These are phyloP conservation scores for Caenorhabditis sp. DNA, from an alignment of 2,888 invertebrate species.

Conservation along the genomic window DNA sequence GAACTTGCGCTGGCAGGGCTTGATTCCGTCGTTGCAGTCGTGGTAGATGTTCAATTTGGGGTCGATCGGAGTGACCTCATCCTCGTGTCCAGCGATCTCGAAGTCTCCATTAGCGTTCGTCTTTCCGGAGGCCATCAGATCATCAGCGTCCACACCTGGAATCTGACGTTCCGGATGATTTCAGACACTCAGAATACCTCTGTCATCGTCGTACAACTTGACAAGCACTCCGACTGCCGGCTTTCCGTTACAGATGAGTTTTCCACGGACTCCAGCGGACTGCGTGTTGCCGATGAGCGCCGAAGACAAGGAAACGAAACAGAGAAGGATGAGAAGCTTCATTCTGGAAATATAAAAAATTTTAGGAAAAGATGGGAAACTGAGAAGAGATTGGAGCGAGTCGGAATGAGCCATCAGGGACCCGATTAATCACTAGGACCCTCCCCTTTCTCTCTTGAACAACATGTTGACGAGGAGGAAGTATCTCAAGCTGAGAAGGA, in stretches of 20 bases:
- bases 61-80: slow-evolving; percentile 77
- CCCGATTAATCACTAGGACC: neutral
- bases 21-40: slow-evolving; percentile 76
- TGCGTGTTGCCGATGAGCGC: slow-evolving; percentile 64
- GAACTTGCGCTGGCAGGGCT: slow-evolving; percentile 75
- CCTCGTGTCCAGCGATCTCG: slow-evolving; percentile 64
- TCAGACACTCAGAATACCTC: slow-evolving; percentile 34
- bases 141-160: slow-evolving; percentile 61
- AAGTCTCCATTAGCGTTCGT: slow-evolving; percentile 63
- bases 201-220: slow-evolving; percentile 66
- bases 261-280: slow-evolving; percentile 60
- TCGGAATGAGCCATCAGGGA: neutral
- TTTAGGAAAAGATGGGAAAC: neutral
- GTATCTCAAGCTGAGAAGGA: neutral
- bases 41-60: slow-evolving; percentile 78
- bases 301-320: slow-evolving; percentile 13
- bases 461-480: slow-evolving; percentile 35
- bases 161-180: neutral
- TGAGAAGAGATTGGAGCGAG: neutral
- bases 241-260: slow-evolving; percentile 60
- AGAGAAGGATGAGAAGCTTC: slow-evolving; percentile 30
- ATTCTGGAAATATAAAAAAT: slow-evolving; percentile 28
- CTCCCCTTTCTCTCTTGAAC: slow-evolving; percentile 14
- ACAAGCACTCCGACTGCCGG: slow-evolving; percentile 63
- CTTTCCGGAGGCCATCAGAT: slow-evolving; percentile 63